Evolutionary conservation across 2,888 invertebrate genomes (phyloP).

Genomic region (Lymantria monacha): DNA sequence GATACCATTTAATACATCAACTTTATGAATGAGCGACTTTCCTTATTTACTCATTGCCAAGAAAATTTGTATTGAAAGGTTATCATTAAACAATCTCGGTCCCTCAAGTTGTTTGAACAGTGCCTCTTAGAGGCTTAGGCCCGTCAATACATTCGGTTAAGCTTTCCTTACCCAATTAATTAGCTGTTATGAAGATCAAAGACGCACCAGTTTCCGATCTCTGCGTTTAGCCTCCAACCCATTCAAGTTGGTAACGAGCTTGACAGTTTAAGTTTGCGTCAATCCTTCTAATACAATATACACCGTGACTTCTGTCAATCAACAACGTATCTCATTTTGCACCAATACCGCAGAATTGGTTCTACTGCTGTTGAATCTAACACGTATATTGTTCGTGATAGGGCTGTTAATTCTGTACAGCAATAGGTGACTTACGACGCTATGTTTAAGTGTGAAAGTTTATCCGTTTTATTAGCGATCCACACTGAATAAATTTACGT

Average conservation of each 20-base stretch:
- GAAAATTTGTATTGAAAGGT: constrained; percentile 28
- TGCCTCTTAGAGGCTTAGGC: constrained; percentile 33
- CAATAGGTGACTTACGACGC: constrained; percentile 33
- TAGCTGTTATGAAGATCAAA: constrained; percentile 75
- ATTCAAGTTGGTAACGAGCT: constrained; percentile 63
- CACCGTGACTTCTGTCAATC: constrained; percentile 67
- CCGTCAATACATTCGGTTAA: constrained; percentile 65
- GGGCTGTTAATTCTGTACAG: constrained; percentile 27
- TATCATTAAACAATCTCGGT: constrained; percentile 49
- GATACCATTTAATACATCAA: too few species aligned
- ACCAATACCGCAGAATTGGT: constrained; percentile 40
- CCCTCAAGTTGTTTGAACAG: constrained; percentile 43
- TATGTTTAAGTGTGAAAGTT: constrained; percentile 45
- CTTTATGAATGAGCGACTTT: constrained; percentile 19
- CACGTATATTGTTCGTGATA: constrained; percentile 27
- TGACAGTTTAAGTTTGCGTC: constrained; percentile 68
- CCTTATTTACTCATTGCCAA: constrained; percentile 20
- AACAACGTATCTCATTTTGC: constrained; percentile 54
- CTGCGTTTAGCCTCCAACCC: constrained; percentile 56
- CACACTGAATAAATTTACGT: constrained; percentile 69
- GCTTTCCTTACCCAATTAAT: constrained; percentile 70
- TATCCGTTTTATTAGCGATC: constrained; percentile 67
- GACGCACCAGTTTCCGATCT: constrained; percentile 58
- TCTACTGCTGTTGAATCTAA: constrained; percentile 29
- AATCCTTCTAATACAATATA: constrained; percentile 58